Base-by-base conservation (phyloP, 53 echinoderm and acorn worm species). In the Paelopatides confundens region DNA sequence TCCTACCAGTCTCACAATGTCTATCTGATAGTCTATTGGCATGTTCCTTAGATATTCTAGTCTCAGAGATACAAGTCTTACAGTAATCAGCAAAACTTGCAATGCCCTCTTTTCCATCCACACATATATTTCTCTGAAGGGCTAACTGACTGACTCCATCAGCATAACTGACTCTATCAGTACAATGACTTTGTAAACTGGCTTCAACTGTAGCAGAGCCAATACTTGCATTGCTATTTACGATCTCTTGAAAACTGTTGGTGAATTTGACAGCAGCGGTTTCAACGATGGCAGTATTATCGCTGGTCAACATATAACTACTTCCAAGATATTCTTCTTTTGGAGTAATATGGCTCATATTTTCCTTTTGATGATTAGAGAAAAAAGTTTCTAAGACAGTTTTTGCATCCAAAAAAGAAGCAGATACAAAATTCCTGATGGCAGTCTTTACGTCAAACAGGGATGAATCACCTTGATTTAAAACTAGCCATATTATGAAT, bases 401-500 rank as follows among this genome's bases (percentile, higher is more conserved):
- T 21, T 58, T 21, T 18, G 58, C 21, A 6, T 58, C n/a, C 24
- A n/a, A 23, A 58, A 6, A 58, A 18, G 58, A 58, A 21, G n/a
- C n/a, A 6, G 58, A n/a, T 21, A 58, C 58, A 23, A 58, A 67
- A 26, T 31, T 35, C 24, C 68, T 67, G 15, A 67, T 30, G 32
- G 68, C 68, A 67, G 68, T 34, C 35, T 67, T 67, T 2, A 67
- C 18, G 31, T 67, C 68, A 67, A 67, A 67, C 32, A 2, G 11
- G 11, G 68, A 67, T 1, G 7, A 67, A 31, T 67, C 33, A 10
- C 68, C 68, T 35, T 31, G 32, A 67, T 67, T 67, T 67, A 13
- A 31, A 47, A 52, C 79, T 29, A 79, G 32, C 79, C 79, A 79
- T 18, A 53, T n/a, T 50, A 79, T 79, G 79, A 79, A 79, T 79